These are phyloP conservation scores for Pemphredon lugubris DNA, from an alignment of 2,888 invertebrate species.

Conservation along the genomic window DNA sequence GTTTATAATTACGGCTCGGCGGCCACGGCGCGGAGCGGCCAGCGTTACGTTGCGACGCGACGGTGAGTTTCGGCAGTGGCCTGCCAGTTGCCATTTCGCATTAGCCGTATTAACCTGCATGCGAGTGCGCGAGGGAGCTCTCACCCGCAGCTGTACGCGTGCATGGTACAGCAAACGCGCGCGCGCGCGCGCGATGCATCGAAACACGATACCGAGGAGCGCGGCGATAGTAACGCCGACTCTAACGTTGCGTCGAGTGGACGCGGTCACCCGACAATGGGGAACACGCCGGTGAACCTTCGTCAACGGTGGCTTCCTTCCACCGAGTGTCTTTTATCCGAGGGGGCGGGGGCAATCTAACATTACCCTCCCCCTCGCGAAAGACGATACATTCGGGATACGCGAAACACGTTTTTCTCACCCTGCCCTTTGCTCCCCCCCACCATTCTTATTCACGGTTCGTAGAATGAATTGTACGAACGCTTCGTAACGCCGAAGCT, in stretches of 20 bases:
- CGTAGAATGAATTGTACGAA: no score
- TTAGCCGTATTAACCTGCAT: constrained; percentile 44
- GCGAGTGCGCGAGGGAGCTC: constrained; percentile 40
- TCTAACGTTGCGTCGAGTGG: no score
- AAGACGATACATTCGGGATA: no score
- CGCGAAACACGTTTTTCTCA: no score
- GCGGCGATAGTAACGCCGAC: constrained; percentile 18
- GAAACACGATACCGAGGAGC: constrained; percentile 46
- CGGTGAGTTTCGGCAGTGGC: constrained; percentile 25
- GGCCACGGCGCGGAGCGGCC: constrained; percentile 1
- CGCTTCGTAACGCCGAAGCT: no score
- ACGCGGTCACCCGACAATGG: no score
- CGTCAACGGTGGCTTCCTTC: constrained; percentile 8
- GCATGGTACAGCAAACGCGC: background rate
- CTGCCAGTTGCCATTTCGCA: constrained; percentile 57
- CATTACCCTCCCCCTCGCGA: no score
- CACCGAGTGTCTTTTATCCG: no score
- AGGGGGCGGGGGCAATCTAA: no score
- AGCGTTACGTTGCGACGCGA: no score
- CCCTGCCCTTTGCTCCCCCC: no score
- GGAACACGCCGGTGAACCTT: constrained; percentile 10
- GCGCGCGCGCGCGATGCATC: background rate
- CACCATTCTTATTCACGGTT: no score
- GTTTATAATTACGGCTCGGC: constrained; percentile 49
- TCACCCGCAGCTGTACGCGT: constrained; percentile 26